phyloP scores from a whole-genome alignment of 1,140 invertebrate species.

The Leptestheria dahalacensis region DNA sequence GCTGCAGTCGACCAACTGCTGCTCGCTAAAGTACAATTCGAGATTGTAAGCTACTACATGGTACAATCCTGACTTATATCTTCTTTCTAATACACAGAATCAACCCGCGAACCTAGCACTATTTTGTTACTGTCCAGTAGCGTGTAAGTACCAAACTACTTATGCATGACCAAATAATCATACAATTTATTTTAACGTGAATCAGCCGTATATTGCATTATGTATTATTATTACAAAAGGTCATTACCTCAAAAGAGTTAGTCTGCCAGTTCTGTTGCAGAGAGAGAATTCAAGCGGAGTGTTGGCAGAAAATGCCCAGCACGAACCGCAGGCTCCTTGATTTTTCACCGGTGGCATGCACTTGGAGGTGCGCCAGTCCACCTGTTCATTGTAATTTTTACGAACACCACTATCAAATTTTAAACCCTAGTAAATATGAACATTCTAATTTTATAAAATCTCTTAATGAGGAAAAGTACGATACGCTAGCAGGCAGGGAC shows the following conservation, averaged over 20 bases:
- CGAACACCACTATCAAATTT: no score
- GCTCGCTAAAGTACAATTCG: constrained; percentile 4
- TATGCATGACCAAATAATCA: no score
- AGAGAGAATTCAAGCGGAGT: not conserved
- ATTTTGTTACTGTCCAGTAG: no score
- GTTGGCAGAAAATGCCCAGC: constrained; percentile 6
- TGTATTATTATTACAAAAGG: no score
- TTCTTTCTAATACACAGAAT: no score
- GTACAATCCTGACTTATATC: no score
- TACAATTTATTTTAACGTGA: no score
- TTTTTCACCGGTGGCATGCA: constrained; percentile 6
- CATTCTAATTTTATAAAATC: not conserved
- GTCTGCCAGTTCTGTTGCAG: not conserved
- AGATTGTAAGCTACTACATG: no score
- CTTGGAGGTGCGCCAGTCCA: not conserved
- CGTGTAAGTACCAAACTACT: no score
- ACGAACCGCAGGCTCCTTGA: not conserved
- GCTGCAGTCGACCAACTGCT: constrained; percentile 4
- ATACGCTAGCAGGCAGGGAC: not conserved
- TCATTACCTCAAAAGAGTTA: not conserved
- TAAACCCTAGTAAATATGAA: no score
- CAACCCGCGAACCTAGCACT: no score
- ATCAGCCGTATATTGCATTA: no score
- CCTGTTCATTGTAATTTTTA: not conserved
- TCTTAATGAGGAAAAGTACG: not conserved